phyloP scores from a whole-genome alignment of 2,797 vertebrate species.

The Oreonectes daqikongensis region DNA sequence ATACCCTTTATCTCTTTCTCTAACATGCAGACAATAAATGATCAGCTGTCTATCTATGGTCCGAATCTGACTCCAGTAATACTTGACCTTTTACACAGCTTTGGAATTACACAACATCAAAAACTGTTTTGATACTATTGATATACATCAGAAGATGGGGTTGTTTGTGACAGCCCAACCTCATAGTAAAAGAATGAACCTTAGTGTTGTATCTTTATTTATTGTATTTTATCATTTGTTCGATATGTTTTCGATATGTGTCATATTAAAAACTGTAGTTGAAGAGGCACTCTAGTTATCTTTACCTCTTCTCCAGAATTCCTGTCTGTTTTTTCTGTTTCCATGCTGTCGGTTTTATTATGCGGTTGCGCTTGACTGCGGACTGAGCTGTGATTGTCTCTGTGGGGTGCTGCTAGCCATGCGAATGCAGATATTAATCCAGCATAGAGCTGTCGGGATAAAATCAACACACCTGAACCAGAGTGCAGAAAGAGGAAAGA shows the following conservation, averaged over 20 bases:
- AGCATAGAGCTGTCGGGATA: conserved; percentile 8
- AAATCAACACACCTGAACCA: conserved; percentile 20
- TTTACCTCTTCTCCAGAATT: neutral
- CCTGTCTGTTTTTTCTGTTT: conserved; percentile 26
- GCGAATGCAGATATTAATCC: conserved; percentile 26
- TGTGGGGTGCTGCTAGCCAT: conserved; percentile 9
- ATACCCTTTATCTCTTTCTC: conserved; percentile 35
- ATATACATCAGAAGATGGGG: neutral
- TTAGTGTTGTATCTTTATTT: neutral
- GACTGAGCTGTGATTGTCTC: conserved; percentile 43
- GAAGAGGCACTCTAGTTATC: conserved; percentile 9
- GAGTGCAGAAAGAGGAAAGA: conserved; percentile 11
- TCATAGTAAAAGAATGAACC: neutral
- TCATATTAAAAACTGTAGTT: conserved; percentile 10
- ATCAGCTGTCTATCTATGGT: neutral
- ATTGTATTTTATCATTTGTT: neutral
- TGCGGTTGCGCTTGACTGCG: conserved; percentile 28
- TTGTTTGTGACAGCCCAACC: neutral
- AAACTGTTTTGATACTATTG: neutral
- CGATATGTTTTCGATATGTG: conserved; percentile 4
- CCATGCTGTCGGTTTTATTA: conserved; percentile 34
- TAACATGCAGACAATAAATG: conserved; percentile 4
- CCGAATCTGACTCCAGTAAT: conserved; percentile 2
- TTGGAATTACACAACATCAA: conserved; percentile 20
- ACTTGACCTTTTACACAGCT: conserved; percentile 24